These are phyloP conservation scores for Megaustenia siamemsis DNA, from an alignment of 2,888 invertebrate species.

Conservation along the genomic window DNA sequence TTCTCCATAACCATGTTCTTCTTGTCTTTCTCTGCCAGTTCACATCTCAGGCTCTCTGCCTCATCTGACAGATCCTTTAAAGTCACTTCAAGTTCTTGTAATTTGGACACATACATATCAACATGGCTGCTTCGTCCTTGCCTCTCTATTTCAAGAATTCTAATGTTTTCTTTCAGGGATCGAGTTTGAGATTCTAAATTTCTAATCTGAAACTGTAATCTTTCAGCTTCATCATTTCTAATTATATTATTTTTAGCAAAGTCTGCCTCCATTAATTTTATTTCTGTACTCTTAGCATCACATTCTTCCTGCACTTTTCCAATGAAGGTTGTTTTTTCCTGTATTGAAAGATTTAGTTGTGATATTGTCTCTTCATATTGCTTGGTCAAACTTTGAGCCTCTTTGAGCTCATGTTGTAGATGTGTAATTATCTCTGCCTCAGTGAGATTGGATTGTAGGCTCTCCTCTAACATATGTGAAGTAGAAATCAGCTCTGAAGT, in stretches of 20 bases:
- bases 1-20: slow-evolving; percentile 53
- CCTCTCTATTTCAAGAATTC: slow-evolving; percentile 45
- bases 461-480: slow-evolving; percentile 50
- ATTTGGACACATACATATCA: slow-evolving; percentile 32
- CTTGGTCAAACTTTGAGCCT: background rate
- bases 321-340: slow-evolving; percentile 19
- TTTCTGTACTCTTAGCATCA: slow-evolving; percentile 1
- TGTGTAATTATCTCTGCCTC: slow-evolving; percentile 25
- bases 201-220: slow-evolving; percentile 50
- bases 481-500: slow-evolving; percentile 47
- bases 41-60: slow-evolving; percentile 50
- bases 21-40: slow-evolving; percentile 53
- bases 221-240: slow-evolving; percentile 20
- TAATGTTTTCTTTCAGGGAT: slow-evolving; percentile 49
- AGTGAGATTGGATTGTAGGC: slow-evolving; percentile 15
- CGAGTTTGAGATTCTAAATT: slow-evolving; percentile 53
- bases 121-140: slow-evolving; percentile 44
- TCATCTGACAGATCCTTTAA: slow-evolving; percentile 48
- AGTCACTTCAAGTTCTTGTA: slow-evolving; percentile 48
- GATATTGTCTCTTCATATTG: slow-evolving; percentile 15
- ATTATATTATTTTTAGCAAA: background rate
- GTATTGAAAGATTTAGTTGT: background rate
- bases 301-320: slow-evolving; percentile 40
- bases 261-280: slow-evolving; percentile 3
- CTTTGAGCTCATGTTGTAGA: slow-evolving; percentile 24